phyloP scores from a whole-genome alignment of 2,113 vertebrate species.

The Addax nasomaculatus region DNA sequence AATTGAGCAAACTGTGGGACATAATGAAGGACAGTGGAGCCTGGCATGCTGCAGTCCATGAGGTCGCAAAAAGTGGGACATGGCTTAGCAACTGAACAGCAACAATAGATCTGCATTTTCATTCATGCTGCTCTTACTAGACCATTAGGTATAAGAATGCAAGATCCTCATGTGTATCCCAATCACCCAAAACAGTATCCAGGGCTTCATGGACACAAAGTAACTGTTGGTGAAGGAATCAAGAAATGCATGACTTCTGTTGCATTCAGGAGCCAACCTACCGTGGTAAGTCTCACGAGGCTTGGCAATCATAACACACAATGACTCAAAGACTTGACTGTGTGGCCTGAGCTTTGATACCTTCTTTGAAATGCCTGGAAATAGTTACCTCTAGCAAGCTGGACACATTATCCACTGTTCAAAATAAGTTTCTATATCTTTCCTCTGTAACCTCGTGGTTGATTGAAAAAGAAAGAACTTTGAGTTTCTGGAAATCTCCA shows the following conservation, averaged over 20 bases:
- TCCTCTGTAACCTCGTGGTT: conserved; percentile 55
- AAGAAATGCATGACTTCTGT: neutral
- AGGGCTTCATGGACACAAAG: rapidly evolving
- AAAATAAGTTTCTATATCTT: conserved; percentile 66
- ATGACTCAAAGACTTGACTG: conserved; percentile 37
- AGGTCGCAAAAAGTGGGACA: neutral
- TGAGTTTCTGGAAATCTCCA: conserved; percentile 59
- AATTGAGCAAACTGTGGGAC: neutral
- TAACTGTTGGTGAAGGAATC: no score
- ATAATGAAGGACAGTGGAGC: neutral
- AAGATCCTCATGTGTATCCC: neutral
- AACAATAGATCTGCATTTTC: neutral
- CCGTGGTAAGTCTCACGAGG: neutral
- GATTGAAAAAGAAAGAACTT: neutral
- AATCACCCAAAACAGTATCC: rapidly evolving
- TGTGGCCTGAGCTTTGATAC: conserved; percentile 40
- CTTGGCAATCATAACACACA: neutral
- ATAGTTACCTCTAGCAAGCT: neutral
- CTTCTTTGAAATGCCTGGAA: neutral
- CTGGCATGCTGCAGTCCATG: neutral
- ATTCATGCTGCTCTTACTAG: neutral
- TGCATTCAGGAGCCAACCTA: conserved; percentile 51
- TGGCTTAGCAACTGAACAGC: neutral
- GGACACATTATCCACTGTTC: conserved; percentile 27
- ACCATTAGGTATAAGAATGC: no score